phyloP scores from a whole-genome alignment of 2,797 vertebrate genomes.

The Eulemur rubriventer region DNA sequence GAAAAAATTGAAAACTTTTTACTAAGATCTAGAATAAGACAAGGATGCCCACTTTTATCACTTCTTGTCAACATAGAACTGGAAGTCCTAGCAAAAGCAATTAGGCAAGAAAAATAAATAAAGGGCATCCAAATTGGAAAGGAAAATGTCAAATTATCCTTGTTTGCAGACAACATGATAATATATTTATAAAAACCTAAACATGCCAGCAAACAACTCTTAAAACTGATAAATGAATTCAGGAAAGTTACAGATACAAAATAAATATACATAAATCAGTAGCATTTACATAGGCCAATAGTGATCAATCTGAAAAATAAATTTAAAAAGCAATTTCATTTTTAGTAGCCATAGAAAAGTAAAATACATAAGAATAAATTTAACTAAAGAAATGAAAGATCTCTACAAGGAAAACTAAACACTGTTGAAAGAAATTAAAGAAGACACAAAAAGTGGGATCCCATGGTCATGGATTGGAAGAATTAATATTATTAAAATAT shows the following conservation, averaged over 20 bases:
- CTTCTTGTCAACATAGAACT: not conserved
- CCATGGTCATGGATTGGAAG: not conserved
- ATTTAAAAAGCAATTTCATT: not conserved
- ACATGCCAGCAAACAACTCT: not conserved
- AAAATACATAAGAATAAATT: not conserved
- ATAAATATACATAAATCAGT: not conserved
- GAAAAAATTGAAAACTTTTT: not conserved
- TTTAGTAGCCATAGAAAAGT: not conserved
- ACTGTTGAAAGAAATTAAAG: not conserved
- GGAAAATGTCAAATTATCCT: not conserved
- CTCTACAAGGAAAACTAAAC: not conserved
- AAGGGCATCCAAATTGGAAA: not conserved
- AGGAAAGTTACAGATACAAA: not conserved
- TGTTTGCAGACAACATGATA: not conserved
- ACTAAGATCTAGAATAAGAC: not conserved
- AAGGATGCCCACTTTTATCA: not conserved
- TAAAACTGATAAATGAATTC: not conserved
- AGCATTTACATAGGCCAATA: not conserved
- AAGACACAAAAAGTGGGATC: not conserved
- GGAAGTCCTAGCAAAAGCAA: not conserved
- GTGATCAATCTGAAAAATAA: not conserved
- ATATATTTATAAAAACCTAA: not conserved
- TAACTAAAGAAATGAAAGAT: not conserved
- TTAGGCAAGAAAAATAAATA: not conserved
- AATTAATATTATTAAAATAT: not conserved